phyloP scores from a whole-genome alignment of 1,140 invertebrate species.

The Monomorium pharaonis region DNA sequence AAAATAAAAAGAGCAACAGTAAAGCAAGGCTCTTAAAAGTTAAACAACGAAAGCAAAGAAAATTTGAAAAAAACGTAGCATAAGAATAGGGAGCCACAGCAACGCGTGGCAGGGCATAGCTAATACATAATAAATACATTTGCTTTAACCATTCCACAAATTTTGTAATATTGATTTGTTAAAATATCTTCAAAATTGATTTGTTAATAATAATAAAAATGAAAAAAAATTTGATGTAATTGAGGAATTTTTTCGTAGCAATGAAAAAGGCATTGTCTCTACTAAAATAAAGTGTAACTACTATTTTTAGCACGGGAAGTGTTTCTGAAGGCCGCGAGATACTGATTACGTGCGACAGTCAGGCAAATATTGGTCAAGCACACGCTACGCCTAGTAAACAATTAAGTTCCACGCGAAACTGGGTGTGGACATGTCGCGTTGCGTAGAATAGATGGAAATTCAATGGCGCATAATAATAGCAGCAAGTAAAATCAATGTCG shows the following conservation, averaged over 20 bases:
- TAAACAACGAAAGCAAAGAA: too few relatives aligned
- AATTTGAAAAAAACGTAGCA: too few relatives aligned
- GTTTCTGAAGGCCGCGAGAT: background rate
- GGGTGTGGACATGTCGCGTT: conserved; percentile 36
- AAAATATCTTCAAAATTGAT: too few relatives aligned
- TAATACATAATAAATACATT: too few relatives aligned
- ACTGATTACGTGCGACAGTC: conserved; percentile 15
- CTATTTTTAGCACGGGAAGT: conserved; percentile 19
- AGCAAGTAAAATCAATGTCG: conserved; percentile 44
- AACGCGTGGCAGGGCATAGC: too few relatives aligned
- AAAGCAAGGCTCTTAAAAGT: too few relatives aligned
- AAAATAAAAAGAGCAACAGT: too few relatives aligned
- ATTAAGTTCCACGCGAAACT: conserved; percentile 29
- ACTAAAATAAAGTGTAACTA: background rate
- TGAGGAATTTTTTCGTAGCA: background rate
- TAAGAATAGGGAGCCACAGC: too few relatives aligned
- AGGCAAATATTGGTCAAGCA: conserved; percentile 37
- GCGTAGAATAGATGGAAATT: conserved; percentile 31
- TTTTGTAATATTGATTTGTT: background rate
- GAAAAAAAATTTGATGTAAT: background rate
- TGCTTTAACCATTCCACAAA: background rate
- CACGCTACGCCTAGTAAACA: conserved; percentile 42
- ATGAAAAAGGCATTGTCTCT: background rate
- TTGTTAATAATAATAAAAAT: background rate
- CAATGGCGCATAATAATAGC: conserved; percentile 49